phyloP scores from a whole-genome alignment of 2,888 invertebrate genomes.

The Oegoconia quadripuncta region DNA sequence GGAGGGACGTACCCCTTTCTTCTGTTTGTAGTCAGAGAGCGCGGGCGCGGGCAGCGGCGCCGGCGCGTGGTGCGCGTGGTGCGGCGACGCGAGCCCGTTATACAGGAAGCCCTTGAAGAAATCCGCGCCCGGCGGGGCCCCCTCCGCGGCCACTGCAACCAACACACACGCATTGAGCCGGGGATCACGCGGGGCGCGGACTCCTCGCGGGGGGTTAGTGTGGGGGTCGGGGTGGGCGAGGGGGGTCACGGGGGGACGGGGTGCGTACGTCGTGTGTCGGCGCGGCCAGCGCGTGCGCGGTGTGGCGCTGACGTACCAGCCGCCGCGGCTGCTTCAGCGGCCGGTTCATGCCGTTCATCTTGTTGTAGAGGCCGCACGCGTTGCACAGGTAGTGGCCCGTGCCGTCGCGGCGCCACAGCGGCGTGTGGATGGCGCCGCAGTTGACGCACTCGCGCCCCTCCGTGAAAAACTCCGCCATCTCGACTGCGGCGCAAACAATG shows the following conservation, averaged over 20 bases:
- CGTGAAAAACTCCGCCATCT: slow-evolving; percentile 88
- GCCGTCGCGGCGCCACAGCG: slow-evolving; percentile 98
- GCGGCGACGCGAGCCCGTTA: slow-evolving; percentile 79
- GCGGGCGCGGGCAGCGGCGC: slow-evolving; percentile 43
- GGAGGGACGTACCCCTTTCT: slow-evolving; percentile 73
- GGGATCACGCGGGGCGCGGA: slow-evolving; percentile 46
- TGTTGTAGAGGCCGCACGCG: slow-evolving; percentile 99
- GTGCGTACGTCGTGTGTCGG: slow-evolving; percentile 58
- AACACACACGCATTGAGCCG: slow-evolving; percentile 51
- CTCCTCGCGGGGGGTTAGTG: slow-evolving; percentile 34
- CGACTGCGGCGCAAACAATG: slow-evolving; percentile 43
- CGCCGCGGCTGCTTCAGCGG: slow-evolving; percentile 98
- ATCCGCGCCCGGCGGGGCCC: slow-evolving; percentile 89
- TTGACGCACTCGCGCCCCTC: slow-evolving; percentile 99
- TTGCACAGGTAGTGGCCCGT: slow-evolving; percentile 99
- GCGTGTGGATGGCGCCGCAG: slow-evolving; percentile 98
- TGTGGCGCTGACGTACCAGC: slow-evolving; percentile 89
- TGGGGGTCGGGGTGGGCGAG: slow-evolving; percentile 23
- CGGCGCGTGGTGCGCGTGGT: slow-evolving; percentile 36
- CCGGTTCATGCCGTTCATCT: slow-evolving; percentile 99
- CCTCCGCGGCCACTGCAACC: slow-evolving; percentile 91
- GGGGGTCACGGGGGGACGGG: slow-evolving; percentile 32
- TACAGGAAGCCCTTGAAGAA: slow-evolving; percentile 92
- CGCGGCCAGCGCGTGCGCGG: slow-evolving; percentile 60
- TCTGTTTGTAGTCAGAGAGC: slow-evolving; percentile 73